Conservation (phyloP, 1,140 invertebrate genomes). For the Trypoxylus dichotomus region DNA sequence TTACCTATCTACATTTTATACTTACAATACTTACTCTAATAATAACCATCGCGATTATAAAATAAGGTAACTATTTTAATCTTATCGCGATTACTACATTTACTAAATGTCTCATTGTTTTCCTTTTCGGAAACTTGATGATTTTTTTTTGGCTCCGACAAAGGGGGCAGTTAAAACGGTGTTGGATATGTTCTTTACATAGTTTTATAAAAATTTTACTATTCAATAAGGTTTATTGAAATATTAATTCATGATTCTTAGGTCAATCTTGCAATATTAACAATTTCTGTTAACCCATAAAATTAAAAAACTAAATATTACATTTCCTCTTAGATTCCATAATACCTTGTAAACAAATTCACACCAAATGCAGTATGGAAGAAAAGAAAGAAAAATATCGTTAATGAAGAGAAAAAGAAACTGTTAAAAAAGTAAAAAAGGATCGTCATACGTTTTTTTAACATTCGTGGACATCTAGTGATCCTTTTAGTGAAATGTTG, state of each 20-base stretch:
- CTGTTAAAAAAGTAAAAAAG: no score
- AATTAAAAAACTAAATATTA: no score
- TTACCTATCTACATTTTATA: slow-evolving; percentile 26
- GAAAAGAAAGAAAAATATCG: no score
- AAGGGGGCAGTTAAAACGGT: not conserved
- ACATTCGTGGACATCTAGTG: no score
- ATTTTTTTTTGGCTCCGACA: not conserved
- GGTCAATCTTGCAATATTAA: no score
- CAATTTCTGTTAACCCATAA: no score
- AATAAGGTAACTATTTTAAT: not conserved
- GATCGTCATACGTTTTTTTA: no score
- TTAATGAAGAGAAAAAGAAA: no score
- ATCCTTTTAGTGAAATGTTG: no score
- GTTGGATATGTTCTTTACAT: not conserved
- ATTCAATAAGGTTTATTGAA: not conserved
- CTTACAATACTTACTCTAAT: slow-evolving; percentile 12
- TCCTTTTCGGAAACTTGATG: not conserved
- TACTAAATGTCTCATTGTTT: not conserved
- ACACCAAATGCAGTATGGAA: no score
- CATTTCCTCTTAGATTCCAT: no score
- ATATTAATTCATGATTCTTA: not conserved
- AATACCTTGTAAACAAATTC: no score
- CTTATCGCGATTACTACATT: not conserved
- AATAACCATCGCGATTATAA: slow-evolving; percentile 13
- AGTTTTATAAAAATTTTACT: not conserved